A percentile compares a stretch with the other conserved stretches of the same genome.
Evolutionary conservation across 2,113 vertebrate species (phyloP).

Genomic region (Symphodus melops): DNA sequence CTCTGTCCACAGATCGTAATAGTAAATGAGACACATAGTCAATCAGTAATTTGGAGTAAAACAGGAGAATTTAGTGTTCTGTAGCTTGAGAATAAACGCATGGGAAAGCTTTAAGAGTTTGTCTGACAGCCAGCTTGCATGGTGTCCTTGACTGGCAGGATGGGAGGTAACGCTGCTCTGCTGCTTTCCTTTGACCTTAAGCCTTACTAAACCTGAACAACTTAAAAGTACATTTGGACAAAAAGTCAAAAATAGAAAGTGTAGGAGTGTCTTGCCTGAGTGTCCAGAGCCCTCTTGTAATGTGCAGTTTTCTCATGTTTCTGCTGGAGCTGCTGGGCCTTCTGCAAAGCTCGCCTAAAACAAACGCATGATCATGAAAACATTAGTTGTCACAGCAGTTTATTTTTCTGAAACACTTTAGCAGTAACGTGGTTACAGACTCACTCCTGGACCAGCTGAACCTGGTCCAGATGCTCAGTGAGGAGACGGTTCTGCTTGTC

Average conservation of each 20-base stretch:
- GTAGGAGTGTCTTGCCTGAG: constrained; percentile 76
- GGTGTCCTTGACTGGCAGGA: neutral
- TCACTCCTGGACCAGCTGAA: constrained; percentile 86
- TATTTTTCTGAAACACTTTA: neutral
- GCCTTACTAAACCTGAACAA: constrained; percentile 9
- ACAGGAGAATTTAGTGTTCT: too few species aligned
- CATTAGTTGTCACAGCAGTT: neutral
- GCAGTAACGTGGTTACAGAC: constrained; percentile 23
- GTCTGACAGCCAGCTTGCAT: neutral
- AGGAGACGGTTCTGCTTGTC: constrained; percentile 74
- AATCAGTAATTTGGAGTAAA: neutral
- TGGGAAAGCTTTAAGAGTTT: neutral
- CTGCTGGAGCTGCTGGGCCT: constrained; percentile 77
- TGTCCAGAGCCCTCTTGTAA: constrained; percentile 84
- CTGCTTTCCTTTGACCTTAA: constrained; percentile 30
- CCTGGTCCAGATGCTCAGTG: constrained; percentile 79
- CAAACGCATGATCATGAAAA: constrained; percentile 27
- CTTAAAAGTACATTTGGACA: neutral
- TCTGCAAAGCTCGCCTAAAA: constrained; percentile 80
- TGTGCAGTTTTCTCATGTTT: constrained; percentile 74
- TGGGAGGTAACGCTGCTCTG: constrained; percentile 6
- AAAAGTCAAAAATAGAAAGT: neutral
- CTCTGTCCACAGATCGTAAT: neutral
- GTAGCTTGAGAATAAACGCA: neutral
- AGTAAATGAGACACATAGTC: neutral